These are phyloP conservation scores for Vicugna pacos DNA, from an alignment of 2,113 vertebrate genomes.

Conservation along the genomic window DNA sequence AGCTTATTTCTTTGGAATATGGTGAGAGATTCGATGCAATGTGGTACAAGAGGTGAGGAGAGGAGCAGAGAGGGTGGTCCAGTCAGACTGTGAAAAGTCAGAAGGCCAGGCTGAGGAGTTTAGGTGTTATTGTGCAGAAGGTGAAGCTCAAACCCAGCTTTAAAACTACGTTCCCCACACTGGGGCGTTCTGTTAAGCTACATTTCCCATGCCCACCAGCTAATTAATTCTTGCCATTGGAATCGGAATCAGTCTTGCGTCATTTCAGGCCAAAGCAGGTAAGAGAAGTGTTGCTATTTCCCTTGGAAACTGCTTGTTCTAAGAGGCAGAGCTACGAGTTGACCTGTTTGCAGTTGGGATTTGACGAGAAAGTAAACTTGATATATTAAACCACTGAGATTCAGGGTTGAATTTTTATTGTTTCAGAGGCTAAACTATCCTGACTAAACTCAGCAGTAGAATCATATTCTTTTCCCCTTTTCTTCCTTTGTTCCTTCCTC, in stretches of 20 bases:
- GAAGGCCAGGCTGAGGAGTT: no score
- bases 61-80: accelerated
- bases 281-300: neutral
- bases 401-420: neutral
- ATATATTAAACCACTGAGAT: neutral
- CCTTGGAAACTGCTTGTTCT: neutral
- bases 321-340: neutral
- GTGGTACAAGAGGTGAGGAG: neutral
- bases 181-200: neutral
- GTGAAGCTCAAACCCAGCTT: neutral
- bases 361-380: neutral
- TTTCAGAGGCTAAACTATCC: neutral
- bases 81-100: neutral
- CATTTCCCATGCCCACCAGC: neutral
- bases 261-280: neutral
- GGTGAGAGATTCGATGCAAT: no score
- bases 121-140: neutral
- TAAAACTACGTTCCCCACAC: accelerated
- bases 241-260: neutral
- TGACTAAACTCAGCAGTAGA: neutral
- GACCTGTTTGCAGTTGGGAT: neutral
- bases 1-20: neutral
- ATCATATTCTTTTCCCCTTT: neutral
- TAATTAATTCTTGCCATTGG: neutral
- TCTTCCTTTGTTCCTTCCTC: no score